Conservation (phyloP, 2,888 invertebrate species). For the Hemithea aestivaria region DNA sequence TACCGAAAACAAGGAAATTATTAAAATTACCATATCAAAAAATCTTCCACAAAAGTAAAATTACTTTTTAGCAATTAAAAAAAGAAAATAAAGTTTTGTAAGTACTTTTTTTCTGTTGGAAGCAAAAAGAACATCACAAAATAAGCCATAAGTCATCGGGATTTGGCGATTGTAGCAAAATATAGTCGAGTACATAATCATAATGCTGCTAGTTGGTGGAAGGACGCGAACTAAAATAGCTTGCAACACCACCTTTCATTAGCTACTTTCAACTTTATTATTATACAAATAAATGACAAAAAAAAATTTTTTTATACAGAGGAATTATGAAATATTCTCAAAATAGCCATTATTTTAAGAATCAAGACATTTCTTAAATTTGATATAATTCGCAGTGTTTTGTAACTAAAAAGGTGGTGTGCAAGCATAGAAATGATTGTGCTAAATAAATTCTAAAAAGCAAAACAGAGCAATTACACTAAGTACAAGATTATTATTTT, state of each 20-base stretch:
- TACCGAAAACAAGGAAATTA: constrained; percentile 17
- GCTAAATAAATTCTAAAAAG: constrained; percentile 49
- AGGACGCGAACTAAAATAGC: constrained; percentile 35
- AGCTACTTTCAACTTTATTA: background rate
- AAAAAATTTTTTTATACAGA: too few species aligned
- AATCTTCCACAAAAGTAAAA: background rate
- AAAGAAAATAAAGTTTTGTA: background rate
- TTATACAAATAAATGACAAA: background rate
- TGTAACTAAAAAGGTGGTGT: too few species aligned
- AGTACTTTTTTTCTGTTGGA: constrained; percentile 14
- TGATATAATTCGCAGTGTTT: too few species aligned
- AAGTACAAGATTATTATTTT: constrained; percentile 54
- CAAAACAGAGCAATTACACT: constrained; percentile 50
- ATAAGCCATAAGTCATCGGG: constrained; percentile 40
- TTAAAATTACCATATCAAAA: background rate
- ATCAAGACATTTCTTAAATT: too few species aligned
- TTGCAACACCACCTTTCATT: constrained; percentile 37
- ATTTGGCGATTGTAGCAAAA: constrained; percentile 43
- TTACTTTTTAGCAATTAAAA: background rate
- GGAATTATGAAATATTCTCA: too few species aligned
- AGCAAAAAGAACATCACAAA: constrained; percentile 62
- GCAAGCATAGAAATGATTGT: constrained; percentile 47
- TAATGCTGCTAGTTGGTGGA: constrained; percentile 47
- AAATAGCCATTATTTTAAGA: too few species aligned
- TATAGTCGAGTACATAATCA: constrained; percentile 28